Percentiles rank a stretch among this genome's conserved stretches.
Evolutionary conservation across 2,113 vertebrate species (phyloP).

Genomic region (Procapra przewalskii): DNA sequence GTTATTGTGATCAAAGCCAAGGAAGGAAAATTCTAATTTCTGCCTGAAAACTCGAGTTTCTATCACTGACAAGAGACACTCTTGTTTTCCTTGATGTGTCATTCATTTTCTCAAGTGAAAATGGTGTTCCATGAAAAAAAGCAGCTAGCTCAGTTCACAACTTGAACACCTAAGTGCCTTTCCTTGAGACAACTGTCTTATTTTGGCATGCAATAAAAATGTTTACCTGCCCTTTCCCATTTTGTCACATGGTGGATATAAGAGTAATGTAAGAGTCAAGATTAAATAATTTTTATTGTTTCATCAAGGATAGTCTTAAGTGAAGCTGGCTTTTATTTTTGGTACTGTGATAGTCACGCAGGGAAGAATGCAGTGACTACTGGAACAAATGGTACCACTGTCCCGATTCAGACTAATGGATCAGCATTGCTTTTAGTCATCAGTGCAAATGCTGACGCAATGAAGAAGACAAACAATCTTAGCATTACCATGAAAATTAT

Average conservation of each 20-base stretch:
- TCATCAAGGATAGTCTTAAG: background rate
- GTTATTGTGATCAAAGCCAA: background rate
- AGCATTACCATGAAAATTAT: background rate
- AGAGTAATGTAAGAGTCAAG: background rate
- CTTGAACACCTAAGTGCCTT: background rate
- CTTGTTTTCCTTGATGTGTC: background rate
- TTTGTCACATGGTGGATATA: background rate
- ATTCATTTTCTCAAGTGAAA: conserved; percentile 1
- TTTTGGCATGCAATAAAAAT: background rate
- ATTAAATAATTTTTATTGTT: background rate
- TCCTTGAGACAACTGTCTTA: background rate
- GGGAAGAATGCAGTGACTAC: background rate
- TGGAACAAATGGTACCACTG: background rate
- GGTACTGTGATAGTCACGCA: background rate
- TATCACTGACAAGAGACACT: background rate
- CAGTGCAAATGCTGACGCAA: background rate
- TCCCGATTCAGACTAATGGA: background rate
- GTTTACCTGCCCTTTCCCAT: background rate
- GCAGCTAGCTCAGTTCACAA: background rate
- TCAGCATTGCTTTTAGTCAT: background rate
- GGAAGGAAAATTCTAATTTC: conserved; percentile 30
- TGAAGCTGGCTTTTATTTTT: background rate
- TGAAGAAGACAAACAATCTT: background rate
- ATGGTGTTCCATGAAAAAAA: background rate
- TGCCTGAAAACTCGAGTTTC: background rate